Percentiles rank a stretch among this genome's conserved stretches.
phyloP scores from a whole-genome alignment of 2,113 vertebrate species.

The Ginglymostoma cirratum region DNA sequence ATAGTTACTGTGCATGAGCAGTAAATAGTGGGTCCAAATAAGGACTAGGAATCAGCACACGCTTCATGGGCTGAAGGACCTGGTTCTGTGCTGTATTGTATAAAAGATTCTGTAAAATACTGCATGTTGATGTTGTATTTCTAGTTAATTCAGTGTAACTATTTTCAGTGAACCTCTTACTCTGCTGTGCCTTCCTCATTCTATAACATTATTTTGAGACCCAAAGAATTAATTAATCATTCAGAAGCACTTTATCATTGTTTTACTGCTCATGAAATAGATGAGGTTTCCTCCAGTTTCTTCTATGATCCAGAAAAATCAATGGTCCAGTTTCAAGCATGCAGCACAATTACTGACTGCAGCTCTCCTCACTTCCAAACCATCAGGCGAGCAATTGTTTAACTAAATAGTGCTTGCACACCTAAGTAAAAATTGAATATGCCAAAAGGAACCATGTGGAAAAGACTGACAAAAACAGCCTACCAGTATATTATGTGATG shows the following conservation, averaged over 20 bases:
- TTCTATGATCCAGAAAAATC: slow-evolving; percentile 16
- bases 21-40: too few species aligned
- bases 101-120: not conserved
- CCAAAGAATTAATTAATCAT: not conserved
- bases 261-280: not conserved
- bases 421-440: not conserved
- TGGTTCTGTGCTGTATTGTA: too few species aligned
- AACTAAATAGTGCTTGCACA: not conserved
- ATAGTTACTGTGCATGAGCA: too few species aligned
- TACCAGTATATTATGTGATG: not conserved
- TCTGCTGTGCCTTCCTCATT: not conserved
- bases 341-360: not conserved
- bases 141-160: not conserved
- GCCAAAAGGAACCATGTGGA: not conserved
- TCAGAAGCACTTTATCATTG: slow-evolving; percentile 25
- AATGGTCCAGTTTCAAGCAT: not conserved
- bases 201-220: not conserved
- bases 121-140: not conserved
- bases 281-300: slow-evolving; percentile 17
- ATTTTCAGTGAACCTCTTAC: not conserved
- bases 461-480: not conserved
- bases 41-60: too few species aligned
- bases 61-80: too few species aligned
- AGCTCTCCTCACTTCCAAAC: not conserved
- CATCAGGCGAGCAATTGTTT: not conserved